Conservation (phyloP, 2,797 vertebrate species). For the Lagorchestes hirsutus region DNA sequence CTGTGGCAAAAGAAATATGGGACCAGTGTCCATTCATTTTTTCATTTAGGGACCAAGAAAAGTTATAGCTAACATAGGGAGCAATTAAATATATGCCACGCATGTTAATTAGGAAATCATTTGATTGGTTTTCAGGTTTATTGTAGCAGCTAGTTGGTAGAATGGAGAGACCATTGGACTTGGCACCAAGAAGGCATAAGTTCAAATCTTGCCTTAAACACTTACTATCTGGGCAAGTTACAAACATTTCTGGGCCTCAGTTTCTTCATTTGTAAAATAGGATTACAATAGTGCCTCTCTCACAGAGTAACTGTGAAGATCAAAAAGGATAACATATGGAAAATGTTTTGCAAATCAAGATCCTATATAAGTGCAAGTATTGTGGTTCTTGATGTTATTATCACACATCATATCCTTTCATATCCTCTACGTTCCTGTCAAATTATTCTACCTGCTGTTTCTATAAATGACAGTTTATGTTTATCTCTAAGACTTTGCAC, state of each 20-base stretch:
- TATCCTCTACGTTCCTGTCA: not conserved
- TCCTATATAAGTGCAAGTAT: no score
- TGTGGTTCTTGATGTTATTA: not conserved
- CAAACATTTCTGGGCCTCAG: not conserved
- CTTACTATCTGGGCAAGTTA: not conserved
- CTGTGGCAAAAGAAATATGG: no score
- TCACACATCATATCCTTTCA: not conserved
- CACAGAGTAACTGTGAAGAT: not conserved
- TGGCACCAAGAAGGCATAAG: not conserved
- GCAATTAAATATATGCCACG: not conserved
- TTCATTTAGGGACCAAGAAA: not conserved
- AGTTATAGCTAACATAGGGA: not conserved
- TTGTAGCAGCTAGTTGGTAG: not conserved
- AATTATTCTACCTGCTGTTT: not conserved
- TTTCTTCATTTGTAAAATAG: not conserved
- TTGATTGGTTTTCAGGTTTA: not conserved
- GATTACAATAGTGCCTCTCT: not conserved
- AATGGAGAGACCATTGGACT: not conserved
- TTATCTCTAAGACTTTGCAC: not conserved
- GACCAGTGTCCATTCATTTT: not conserved
- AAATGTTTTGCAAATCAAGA: not conserved
- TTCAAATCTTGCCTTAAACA: not conserved
- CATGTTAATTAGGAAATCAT: not conserved
- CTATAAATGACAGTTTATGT: not conserved
- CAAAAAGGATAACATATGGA: not conserved